These are phyloP conservation scores for Diachrysia chrysitis DNA, from an alignment of 2,888 invertebrate genomes.

Conservation along the genomic window DNA sequence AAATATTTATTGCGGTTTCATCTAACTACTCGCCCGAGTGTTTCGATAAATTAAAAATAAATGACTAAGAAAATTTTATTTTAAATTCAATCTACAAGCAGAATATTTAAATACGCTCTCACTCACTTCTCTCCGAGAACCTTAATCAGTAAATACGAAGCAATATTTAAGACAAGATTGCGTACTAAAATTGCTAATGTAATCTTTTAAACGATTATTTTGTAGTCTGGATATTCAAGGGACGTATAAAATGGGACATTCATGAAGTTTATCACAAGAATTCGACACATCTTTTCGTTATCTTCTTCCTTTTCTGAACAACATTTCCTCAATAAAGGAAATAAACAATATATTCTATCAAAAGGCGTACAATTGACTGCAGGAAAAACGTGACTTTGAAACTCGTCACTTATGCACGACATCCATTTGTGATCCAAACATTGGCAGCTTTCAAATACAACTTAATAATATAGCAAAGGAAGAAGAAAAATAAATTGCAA, in stretches of 20 bases:
- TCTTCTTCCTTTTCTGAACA: conserved; percentile 5
- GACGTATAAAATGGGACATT: conserved; percentile 32
- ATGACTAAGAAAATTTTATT: neutral
- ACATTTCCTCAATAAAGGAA: conserved; percentile 31
- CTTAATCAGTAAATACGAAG: conserved; percentile 19
- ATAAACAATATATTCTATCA: conserved; percentile 20
- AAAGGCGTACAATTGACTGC: conserved; percentile 22
- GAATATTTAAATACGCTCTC: neutral
- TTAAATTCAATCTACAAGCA: neutral
- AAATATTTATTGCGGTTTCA: neutral
- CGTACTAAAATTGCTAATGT: conserved; percentile 31
- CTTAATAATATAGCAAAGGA: conserved; percentile 32
- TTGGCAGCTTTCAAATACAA: conserved; percentile 21
- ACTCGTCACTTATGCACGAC: conserved; percentile 39
- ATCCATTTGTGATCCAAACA: conserved; percentile 43
- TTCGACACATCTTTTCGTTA: neutral
- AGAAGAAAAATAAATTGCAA: conserved; percentile 28
- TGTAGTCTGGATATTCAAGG: conserved; percentile 12
- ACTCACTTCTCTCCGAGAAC: neutral
- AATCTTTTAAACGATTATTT: conserved; percentile 35
- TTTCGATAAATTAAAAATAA: neutral
- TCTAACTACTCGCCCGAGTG: neutral
- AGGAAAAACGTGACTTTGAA: conserved; percentile 32
- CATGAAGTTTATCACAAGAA: conserved; percentile 16
- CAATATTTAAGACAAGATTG: conserved; percentile 22